phyloP scores from a whole-genome alignment of 2,113 vertebrate species.

The Chelonoidis abingdonii region DNA sequence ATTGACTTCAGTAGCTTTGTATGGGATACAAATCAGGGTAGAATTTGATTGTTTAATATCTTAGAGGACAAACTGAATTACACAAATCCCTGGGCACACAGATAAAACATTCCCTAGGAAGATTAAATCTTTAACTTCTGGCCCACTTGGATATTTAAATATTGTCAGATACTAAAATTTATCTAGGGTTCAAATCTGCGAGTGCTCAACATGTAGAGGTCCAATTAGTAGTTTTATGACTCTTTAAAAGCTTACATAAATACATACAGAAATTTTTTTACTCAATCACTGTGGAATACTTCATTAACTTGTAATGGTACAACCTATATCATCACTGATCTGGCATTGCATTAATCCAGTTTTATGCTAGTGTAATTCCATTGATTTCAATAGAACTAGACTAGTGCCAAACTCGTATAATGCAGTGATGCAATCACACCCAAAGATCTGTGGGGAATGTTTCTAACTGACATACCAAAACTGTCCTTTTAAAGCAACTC shows the following conservation, averaged over 20 bases:
- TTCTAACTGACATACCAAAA: neutral
- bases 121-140: neutral
- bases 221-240: neutral
- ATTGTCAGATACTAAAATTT: neutral
- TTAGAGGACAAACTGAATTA: neutral
- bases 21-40: neutral
- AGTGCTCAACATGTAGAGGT: neutral
- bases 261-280: neutral
- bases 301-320: neutral
- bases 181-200: neutral
- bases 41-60: accelerated
- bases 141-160: neutral
- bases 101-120: neutral
- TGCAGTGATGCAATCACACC: neutral
- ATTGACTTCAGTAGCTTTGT: neutral
- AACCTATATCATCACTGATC: neutral
- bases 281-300: neutral
- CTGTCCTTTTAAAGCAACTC: neutral
- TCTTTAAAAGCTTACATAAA: neutral
- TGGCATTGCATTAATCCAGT: neutral
- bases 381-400: neutral
- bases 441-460: neutral
- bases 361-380: neutral
- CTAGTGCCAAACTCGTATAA: neutral
- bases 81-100: neutral